Evolutionary conservation across 2,797 vertebrate species (phyloP), one percentile per base, ranked within the genome.

Genomic region (Otolemur crassicaudatus): DNA sequence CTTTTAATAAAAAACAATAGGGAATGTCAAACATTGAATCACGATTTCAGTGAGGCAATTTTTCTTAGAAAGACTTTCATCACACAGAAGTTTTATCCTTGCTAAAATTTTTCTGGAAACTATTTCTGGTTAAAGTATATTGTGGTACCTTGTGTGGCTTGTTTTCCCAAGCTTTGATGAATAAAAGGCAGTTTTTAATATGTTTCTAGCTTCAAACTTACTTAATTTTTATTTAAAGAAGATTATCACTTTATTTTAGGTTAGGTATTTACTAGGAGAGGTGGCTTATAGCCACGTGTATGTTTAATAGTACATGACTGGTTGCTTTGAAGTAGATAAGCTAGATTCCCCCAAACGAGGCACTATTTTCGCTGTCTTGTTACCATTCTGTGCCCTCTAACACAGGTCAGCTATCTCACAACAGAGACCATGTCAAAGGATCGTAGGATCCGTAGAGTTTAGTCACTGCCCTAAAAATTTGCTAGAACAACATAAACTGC

Each of bases 1-100:
- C 90, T 97, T 97, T 98, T 97, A 97, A 97, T 97, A 97, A 93
- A 97, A 98, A 98, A 97, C 93, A 97, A 97, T 97, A 92, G 94
- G 40, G 79, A 97, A 90, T 97, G 95, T 97, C 96, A 97, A 94
- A 93, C 85, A 91, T 1, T 90, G 63, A 95, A 96, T 96, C 17
- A 3, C 27, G 13, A 84, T 91, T 79, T 83, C 86, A 84, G 53
- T 85, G 95, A 96, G 85, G 61, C 94, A 97, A 60, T 94, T 97
- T 89, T 97, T 97, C 89, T 97, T 95, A 61, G 86, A 92, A 97
- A 97, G 58, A 19, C 46, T 97, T 97, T 97, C 40, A 58, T 92
- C 95, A 95, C 3, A 34, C 0, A 67, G 76, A 97, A 92, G 69
- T 96, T 95, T 97, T 92, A 94, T 97, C 90, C 67, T 76, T 94